Evolutionary conservation across 1,140 invertebrate species (phyloP).

Genomic region (Bombus ignitus): DNA sequence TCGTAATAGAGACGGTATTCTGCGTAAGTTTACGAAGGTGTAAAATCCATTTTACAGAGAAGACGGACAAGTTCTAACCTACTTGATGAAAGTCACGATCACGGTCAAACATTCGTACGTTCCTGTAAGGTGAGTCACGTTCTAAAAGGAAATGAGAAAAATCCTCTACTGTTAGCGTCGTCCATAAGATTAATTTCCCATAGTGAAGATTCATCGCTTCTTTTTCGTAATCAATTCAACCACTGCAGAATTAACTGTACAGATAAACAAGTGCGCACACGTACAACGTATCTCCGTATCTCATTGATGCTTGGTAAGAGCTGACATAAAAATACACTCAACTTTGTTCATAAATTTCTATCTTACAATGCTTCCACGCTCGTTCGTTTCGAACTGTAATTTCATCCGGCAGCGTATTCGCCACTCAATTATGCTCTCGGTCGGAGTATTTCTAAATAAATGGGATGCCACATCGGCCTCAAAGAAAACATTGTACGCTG

Average conservation of each 20-base stretch:
- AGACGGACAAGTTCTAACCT: conserved; percentile 52
- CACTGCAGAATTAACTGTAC: conserved; percentile 29
- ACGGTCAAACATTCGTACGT: conserved; percentile 58
- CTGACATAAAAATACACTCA: neutral
- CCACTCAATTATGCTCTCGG: conserved; percentile 12
- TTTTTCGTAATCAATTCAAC: conserved; percentile 2
- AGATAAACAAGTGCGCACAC: neutral
- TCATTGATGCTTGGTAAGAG: neutral
- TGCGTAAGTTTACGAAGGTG: conserved; percentile 26
- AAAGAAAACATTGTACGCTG: conserved; percentile 37
- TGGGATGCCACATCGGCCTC: conserved; percentile 46
- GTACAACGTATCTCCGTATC: neutral
- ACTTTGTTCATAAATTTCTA: conserved; percentile 16
- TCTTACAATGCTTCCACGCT: neutral
- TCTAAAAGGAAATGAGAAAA: neutral
- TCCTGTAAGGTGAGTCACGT: conserved; percentile 50
- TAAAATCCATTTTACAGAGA: conserved; percentile 58
- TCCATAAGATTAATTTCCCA: conserved; percentile 38
- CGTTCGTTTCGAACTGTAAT: neutral
- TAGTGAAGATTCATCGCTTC: conserved; percentile 29
- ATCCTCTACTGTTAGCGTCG: conserved; percentile 6
- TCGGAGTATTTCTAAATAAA: conserved; percentile 38
- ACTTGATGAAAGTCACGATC: conserved; percentile 69
- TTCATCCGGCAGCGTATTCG: neutral
- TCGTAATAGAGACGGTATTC: neutral